phyloP scores from a whole-genome alignment of 2,113 vertebrate genomes.

The Beaufortia kweichowensis region DNA sequence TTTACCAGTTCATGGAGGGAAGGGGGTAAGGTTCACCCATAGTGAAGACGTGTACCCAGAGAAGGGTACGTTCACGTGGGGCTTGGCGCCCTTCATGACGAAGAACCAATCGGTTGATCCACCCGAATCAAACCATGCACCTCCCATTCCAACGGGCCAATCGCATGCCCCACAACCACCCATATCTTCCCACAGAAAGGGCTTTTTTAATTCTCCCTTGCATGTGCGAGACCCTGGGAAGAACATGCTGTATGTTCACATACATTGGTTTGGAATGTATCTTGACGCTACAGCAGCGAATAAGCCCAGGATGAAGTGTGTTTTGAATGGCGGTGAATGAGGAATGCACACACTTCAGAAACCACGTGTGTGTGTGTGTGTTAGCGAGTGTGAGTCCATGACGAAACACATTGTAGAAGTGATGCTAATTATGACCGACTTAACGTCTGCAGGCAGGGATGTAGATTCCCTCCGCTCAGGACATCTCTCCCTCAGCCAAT shows the following conservation, averaged over 20 bases:
- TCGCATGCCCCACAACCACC: slow-evolving; percentile 50
- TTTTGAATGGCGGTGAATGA: slow-evolving; percentile 63
- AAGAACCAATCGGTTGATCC: slow-evolving; percentile 62
- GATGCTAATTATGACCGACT: slow-evolving; percentile 55
- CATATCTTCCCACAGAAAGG: slow-evolving; percentile 41
- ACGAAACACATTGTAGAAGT: slow-evolving; percentile 33
- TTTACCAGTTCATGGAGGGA: slow-evolving; percentile 94
- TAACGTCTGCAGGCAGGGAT: slow-evolving; percentile 61
- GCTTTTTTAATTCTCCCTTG: slow-evolving; percentile 37
- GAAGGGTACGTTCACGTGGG: slow-evolving; percentile 89
- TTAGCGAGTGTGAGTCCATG: slow-evolving; percentile 34
- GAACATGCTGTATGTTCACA: slow-evolving; percentile 53
- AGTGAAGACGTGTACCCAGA: slow-evolving; percentile 99
- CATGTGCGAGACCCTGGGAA: slow-evolving; percentile 45
- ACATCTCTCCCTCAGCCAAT: slow-evolving; percentile 55
- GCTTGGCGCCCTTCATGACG: slow-evolving; percentile 61
- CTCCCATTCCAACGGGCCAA: slow-evolving; percentile 53
- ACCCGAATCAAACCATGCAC: slow-evolving; percentile 66
- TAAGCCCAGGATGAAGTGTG: slow-evolving; percentile 29
- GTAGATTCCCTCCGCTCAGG: slow-evolving; percentile 23
- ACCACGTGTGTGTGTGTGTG: slow-evolving; percentile 35
- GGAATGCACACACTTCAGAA: slow-evolving; percentile 53
- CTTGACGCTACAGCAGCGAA: slow-evolving; percentile 31
- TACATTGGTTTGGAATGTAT: slow-evolving; percentile 53
- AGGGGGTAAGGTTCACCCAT: slow-evolving; percentile 98